phyloP scores from a whole-genome alignment of 53 echinoderm and acorn worm species.

The Crossaster papposus region DNA sequence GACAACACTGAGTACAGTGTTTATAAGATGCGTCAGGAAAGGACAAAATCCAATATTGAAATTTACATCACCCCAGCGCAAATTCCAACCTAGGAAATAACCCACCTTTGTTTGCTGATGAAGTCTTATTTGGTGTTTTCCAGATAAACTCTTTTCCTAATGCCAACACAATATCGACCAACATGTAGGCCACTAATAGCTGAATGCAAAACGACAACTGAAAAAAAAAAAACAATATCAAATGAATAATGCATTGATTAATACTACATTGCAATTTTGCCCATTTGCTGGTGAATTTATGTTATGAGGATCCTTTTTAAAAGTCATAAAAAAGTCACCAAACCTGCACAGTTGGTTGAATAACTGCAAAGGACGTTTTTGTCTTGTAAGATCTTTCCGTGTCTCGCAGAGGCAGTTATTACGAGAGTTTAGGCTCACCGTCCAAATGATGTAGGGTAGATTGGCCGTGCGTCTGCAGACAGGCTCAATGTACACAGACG shows the following conservation, averaged over 20 bases:
- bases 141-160: conserved; percentile 35
- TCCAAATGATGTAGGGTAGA: conserved; percentile 83
- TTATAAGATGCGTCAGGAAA: too few species aligned
- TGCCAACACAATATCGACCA: conserved; percentile 57
- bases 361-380: not conserved
- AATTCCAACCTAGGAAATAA: too few species aligned
- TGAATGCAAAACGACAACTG: conserved; percentile 64
- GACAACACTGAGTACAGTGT: too few species aligned
- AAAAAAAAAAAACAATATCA: not conserved
- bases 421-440: conserved; percentile 53
- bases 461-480: conserved; percentile 84
- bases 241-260: not conserved
- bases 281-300: too few species aligned
- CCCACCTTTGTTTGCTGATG: conserved; percentile 33
- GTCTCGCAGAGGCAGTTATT: too few species aligned
- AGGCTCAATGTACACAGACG: conserved; percentile 54
- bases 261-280: too few species aligned
- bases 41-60: too few species aligned
- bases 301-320: too few species aligned
- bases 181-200: conserved; percentile 54
- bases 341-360: too few species aligned
- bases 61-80: too few species aligned
- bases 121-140: conserved; percentile 19
- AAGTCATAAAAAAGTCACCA: too few species aligned
- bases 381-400: not conserved